A percentile compares a stretch with the other conserved stretches of the same genome.
These are phyloP conservation scores for Euclidia mi DNA, from an alignment of 2,888 invertebrate species.

Conservation along the genomic window DNA sequence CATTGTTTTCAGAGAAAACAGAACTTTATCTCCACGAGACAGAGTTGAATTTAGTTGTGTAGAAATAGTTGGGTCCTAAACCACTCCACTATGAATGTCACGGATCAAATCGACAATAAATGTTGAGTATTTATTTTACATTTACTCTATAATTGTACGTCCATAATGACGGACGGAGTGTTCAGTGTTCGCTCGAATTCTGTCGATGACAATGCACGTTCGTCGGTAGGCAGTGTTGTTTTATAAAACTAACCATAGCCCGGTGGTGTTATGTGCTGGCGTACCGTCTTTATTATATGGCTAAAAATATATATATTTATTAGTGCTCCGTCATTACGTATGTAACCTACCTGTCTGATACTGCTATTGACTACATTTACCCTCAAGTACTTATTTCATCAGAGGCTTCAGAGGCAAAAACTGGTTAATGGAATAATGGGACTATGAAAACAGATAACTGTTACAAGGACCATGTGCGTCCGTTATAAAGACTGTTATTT, in stretches of 20 bases:
- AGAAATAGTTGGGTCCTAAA: slow-evolving; percentile 33
- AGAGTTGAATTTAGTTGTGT: slow-evolving; percentile 32
- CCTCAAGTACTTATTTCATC: no score
- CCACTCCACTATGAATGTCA: slow-evolving; percentile 75
- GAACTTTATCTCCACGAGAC: slow-evolving; percentile 30
- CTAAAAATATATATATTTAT: slow-evolving; percentile 23
- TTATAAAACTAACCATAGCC: slow-evolving; percentile 58
- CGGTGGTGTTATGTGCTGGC: slow-evolving; percentile 38
- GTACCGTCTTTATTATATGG: slow-evolving; percentile 23
- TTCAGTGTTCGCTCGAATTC: slow-evolving; percentile 75
- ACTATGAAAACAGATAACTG: no score
- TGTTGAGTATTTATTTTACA: slow-evolving; percentile 86
- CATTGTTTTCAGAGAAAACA: slow-evolving; percentile 48
- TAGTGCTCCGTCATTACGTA: slow-evolving; percentile 45
- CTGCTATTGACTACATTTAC: no score
- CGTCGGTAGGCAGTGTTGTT: slow-evolving; percentile 75
- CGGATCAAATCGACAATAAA: slow-evolving; percentile 84
- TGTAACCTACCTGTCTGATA: slow-evolving; percentile 2
- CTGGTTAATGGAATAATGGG: no score
- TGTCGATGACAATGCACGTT: slow-evolving; percentile 80
- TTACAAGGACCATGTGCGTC: no score
- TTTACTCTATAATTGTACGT: slow-evolving; percentile 84
- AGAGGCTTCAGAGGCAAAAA: no score
- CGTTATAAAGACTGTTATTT: no score
- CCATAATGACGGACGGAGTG: slow-evolving; percentile 69